Conservation (phyloP, 2,888 invertebrate species). For the Norana najaformis region DNA sequence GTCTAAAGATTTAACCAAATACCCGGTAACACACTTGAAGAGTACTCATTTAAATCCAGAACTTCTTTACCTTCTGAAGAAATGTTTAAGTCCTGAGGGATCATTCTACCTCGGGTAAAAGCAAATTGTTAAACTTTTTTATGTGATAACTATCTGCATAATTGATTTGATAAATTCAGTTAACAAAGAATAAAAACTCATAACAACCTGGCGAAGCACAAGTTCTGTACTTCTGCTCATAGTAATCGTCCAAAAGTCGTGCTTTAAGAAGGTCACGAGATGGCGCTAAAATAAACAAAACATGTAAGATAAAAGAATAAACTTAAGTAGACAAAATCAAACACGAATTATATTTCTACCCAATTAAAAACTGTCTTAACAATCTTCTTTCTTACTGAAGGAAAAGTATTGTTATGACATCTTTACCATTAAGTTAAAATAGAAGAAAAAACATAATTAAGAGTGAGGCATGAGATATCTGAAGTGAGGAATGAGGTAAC, state of each 20-base stretch:
- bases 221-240: constrained; percentile 51
- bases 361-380: background rate
- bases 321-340: background rate
- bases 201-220: constrained; percentile 51
- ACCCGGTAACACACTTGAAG: no score
- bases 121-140: background rate
- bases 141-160: background rate
- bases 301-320: background rate
- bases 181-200: constrained; percentile 49
- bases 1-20: no score
- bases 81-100: no score
- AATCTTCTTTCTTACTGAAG: background rate
- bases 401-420: no score
- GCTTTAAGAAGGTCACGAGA: constrained; percentile 84
- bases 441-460: no score
- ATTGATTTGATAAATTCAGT: background rate
- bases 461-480: no score
- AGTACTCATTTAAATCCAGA: no score
- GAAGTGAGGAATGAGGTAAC: no score
- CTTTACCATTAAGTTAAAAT: no score
- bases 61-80: no score
- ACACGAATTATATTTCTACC: background rate
- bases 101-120: background rate
- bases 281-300: constrained; percentile 71
- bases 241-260: constrained; percentile 70